Base-by-base conservation (phyloP, 2,888 invertebrate species). In the Crepidodera aurea region DNA sequence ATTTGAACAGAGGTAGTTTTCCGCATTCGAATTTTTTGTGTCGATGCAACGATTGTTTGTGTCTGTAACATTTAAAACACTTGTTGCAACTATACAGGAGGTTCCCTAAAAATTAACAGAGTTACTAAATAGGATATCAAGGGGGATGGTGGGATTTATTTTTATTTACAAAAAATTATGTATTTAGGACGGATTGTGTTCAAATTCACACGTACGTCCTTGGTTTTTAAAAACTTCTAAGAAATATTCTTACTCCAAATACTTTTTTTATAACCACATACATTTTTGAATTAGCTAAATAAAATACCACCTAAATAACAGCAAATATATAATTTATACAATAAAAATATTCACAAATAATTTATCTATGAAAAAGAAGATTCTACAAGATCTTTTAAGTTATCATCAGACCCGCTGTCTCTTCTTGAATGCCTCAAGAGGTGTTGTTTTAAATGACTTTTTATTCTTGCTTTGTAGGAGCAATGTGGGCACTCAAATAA, bases 401-500 rank as follows among this genome's bases (percentile, higher is more conserved):
- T n/a, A n/a, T n/a, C n/a, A n/a, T n/a, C n/a, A n/a, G n/a, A n/a
- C n/a, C n/a, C n/a, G n/a, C n/a, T n/a, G n/a, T n/a, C n/a, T n/a
- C n/a, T n/a, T n/a, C n/a, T n/a, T n/a, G n/a, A n/a, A n/a, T n/a
- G n/a, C n/a, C n/a, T n/a, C n/a, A n/a, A n/a, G n/a, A n/a, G 5
- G 12, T 51, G 51, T 51, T 37, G 34, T 19, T 51, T 51, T 2
- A 51, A 18, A 51, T 40, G 40, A 2, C 8, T 18, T 8, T 40
- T 40, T 16, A 40, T 10, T 18, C 40, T 69, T 64, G 55, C 57
- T 8, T 15, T 55, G 16, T 44, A 46, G 1, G 55, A 44, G 7
- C 55, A 55, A 19, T 27, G n/a, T 4, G 61, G 16, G 16, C 91
- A 91, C 66, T 89, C 88, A 39, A 72, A 72, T 39, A 69, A 67